Evolutionary conservation across 2,113 vertebrate genomes (phyloP), one percentile per base, ranked within the genome.

Genomic region (Mormyrus lacerda): DNA sequence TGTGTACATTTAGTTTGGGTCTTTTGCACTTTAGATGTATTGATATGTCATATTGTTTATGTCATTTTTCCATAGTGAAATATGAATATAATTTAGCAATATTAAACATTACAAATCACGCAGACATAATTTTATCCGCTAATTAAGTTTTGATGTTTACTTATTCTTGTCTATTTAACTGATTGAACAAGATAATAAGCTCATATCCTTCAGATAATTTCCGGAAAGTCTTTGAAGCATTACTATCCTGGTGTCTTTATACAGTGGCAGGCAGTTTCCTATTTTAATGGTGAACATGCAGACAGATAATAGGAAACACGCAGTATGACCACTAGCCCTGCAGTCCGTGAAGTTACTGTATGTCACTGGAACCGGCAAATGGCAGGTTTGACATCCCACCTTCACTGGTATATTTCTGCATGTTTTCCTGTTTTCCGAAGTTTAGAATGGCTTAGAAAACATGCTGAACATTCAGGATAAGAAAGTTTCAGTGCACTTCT

Each of bases 71-170:
- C n/a, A 10, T 85, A 27, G 8, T 27, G 44, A 47, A 85, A 85
- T 50, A 85, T 50, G 24, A n/a, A 17, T 50, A 50, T 11, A 8
- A 50, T 85, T 27, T 85, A 45, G 24, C 24, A 85, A 85, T 13
- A 47, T n/a, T 45, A 47, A 84, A 84, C 50, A n/a, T 85, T n/a
- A 85, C 44, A 85, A 85, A 85, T 85, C 83, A 85, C 44, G 31
- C 42, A 84, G 44, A 85, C 83, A 79, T 42, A 19, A 79, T 85
- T 85, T 48, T 85, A 27, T 85, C 24, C 1, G 27, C 45, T n/a
- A 85, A 47, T 83, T 83, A 83, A 44, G 2, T 44, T 84, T 44
- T 47, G 82, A 47, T 42, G 35, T 39, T 79, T 79, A 39, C 73
- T 79, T 17, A 79, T 79, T 42, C 73, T 76, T 79, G 35, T 79